Evolutionary conservation across 2,797 vertebrate species (phyloP).

Genomic region (Mormyrops boulengeri): DNA sequence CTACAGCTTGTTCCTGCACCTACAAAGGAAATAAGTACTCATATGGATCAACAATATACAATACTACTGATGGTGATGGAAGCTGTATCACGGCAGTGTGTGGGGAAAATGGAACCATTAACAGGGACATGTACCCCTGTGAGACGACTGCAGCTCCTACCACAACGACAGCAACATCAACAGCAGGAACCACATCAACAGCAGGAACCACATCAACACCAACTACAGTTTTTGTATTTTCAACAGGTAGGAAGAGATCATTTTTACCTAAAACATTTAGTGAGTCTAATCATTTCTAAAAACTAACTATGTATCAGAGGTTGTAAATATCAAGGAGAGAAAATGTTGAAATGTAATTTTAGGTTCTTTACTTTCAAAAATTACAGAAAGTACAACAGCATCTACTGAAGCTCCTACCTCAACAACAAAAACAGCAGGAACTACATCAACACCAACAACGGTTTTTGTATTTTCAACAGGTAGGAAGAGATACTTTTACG

Average conservation of each 20-base stretch:
- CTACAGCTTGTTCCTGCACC: slow-evolving; percentile 68
- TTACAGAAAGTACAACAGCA: neutral
- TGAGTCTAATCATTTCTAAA: neutral
- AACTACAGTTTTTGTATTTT: slow-evolving; percentile 41
- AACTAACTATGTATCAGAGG: neutral
- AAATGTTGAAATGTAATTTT: neutral
- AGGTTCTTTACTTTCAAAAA: neutral
- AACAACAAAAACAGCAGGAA: slow-evolving; percentile 43
- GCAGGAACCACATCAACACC: neutral
- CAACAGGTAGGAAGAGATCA: slow-evolving; percentile 20
- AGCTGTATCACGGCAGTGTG: slow-evolving; percentile 69
- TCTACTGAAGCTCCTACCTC: slow-evolving; percentile 26
- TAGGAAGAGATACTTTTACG: neutral
- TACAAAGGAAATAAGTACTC: slow-evolving; percentile 54
- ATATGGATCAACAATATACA: slow-evolving; percentile 56
- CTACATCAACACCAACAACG: slow-evolving; percentile 14
- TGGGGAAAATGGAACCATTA: slow-evolving; percentile 57
- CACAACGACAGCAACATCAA: slow-evolving; percentile 40
- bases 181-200: slow-evolving; percentile 35
- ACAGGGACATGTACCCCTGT: slow-evolving; percentile 45
- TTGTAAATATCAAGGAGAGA: neutral
- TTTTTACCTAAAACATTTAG: neutral
- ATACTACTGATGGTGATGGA: slow-evolving; percentile 68
- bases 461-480: slow-evolving; percentile 38
- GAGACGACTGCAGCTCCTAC: slow-evolving; percentile 24